Conservation (phyloP, 2,888 invertebrate genomes). For the Lamellibrachia columna region DNA sequence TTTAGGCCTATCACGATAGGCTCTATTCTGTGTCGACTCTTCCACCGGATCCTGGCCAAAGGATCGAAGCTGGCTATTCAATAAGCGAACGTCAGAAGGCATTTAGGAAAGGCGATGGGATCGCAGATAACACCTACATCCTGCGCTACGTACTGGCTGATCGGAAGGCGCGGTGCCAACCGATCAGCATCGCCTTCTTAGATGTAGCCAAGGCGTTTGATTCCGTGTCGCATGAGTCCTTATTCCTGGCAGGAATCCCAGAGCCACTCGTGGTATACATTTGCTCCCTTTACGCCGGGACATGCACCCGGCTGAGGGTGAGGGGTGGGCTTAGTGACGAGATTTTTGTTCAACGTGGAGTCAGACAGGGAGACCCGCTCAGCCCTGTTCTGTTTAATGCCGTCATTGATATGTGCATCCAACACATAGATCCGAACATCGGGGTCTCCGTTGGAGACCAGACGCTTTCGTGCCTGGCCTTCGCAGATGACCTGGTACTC, state of each 20-base stretch:
- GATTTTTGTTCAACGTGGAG: neutral
- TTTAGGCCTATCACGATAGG: neutral
- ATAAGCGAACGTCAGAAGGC: constrained; percentile 13
- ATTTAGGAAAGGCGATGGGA: neutral
- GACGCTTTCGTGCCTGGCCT: constrained; percentile 13
- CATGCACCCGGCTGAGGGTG: neutral
- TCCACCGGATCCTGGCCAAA: neutral
- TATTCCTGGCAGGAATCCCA: neutral
- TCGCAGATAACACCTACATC: neutral
- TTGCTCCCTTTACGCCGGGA: neutral
- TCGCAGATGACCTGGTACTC: neutral
- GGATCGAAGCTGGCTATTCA: neutral
- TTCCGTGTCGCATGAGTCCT: neutral
- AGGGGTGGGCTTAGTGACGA: neutral
- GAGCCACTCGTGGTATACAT: neutral
- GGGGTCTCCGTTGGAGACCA: neutral
- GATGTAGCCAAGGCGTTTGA: constrained; percentile 19
- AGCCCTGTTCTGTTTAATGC: neutral
- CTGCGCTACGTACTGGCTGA: neutral
- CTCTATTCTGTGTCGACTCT: neutral
- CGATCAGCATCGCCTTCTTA: neutral
- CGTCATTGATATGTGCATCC: neutral
- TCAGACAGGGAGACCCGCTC: neutral
- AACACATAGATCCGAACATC: neutral
- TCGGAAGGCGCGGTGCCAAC: neutral